Percentiles rank a stretch among this genome's conserved stretches.
These are phyloP conservation scores for Spilogale gracilis DNA, from an alignment of 2,113 vertebrate genomes.

Conservation along the genomic window DNA sequence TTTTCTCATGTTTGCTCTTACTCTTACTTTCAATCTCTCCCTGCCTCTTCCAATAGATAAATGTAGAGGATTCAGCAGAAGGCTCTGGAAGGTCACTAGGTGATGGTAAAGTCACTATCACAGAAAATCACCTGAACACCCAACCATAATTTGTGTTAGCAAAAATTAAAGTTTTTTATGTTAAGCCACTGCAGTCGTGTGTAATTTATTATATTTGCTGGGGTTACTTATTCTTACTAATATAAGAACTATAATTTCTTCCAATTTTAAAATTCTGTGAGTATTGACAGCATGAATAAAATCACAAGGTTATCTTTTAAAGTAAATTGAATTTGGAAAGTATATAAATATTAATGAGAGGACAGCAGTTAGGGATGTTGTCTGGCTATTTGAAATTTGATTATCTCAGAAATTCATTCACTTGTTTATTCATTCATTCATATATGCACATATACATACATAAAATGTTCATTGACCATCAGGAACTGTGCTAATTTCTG, in stretches of 20 bases:
- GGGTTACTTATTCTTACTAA: neutral
- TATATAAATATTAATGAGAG: neutral
- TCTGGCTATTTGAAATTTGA: neutral
- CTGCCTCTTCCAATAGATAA: neutral
- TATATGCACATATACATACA: neutral
- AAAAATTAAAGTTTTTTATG: conserved; percentile 36
- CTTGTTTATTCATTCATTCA: neutral
- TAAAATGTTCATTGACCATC: neutral
- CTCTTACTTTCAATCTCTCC: neutral
- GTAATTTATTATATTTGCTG: conserved; percentile 17
- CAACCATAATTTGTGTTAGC: neutral
- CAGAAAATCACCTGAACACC: neutral
- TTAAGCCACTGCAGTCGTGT: neutral
- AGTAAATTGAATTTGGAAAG: conserved; percentile 8
- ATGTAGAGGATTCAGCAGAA: neutral
- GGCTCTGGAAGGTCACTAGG: neutral
- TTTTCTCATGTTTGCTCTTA: neutral
- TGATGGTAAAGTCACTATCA: neutral
- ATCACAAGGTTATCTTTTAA: conserved; percentile 7
- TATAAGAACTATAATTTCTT: neutral
- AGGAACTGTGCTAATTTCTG: neutral
- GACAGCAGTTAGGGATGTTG: neutral
- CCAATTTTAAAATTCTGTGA: neutral
- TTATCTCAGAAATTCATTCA: neutral
- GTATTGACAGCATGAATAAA: neutral